These are phyloP conservation scores for Leptogaster cylindrica DNA, from an alignment of 2,888 invertebrate species.

Conservation along the genomic window DNA sequence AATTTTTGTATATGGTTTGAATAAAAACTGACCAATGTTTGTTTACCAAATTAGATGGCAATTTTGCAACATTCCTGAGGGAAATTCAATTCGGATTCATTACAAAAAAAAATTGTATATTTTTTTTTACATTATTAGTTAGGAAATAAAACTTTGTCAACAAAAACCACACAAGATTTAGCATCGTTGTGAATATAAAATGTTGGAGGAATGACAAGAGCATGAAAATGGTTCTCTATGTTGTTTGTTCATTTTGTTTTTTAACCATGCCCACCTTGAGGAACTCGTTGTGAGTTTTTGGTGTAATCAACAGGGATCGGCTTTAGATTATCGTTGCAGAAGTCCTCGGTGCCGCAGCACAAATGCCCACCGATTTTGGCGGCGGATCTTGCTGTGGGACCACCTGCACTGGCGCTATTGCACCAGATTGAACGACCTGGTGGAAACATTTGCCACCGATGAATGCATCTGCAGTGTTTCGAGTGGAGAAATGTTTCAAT, in stretches of 20 bases:
- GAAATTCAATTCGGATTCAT: background rate
- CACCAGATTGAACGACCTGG: slow-evolving; percentile 61
- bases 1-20: no score
- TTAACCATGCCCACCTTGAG: slow-evolving; percentile 50
- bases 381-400: slow-evolving; percentile 59
- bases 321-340: slow-evolving; percentile 61
- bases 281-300: slow-evolving; percentile 50
- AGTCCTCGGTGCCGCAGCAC: slow-evolving; percentile 59
- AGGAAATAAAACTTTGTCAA: slow-evolving; percentile 23
- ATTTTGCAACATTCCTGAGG: slow-evolving; percentile 26
- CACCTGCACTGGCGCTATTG: slow-evolving; percentile 56
- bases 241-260: slow-evolving; percentile 28
- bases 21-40: no score
- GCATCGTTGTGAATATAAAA: slow-evolving; percentile 4
- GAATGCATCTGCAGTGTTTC: slow-evolving; percentile 55
- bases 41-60: background rate
- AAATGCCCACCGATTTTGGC: slow-evolving; percentile 57
- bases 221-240: no score
- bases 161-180: slow-evolving; percentile 23
- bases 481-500: slow-evolving; percentile 20
- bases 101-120: background rate
- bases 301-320: slow-evolving; percentile 59
- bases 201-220: no score
- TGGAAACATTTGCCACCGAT: slow-evolving; percentile 59
- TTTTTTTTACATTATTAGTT: no score